These are phyloP conservation scores for Chorisops tibialis DNA, from an alignment of 2,888 invertebrate species.

Conservation along the genomic window DNA sequence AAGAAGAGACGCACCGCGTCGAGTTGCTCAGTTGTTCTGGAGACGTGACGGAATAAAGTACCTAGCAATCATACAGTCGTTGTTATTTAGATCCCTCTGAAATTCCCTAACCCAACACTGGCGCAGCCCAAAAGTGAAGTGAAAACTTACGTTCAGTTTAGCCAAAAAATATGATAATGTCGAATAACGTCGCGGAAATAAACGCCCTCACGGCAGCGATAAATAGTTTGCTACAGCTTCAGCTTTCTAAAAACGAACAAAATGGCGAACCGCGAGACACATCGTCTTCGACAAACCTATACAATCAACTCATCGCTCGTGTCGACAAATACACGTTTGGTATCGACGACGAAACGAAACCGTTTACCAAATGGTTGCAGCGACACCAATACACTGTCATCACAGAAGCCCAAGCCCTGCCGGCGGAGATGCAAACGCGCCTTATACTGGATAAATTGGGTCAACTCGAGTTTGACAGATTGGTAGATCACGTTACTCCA, in stretches of 20 bases:
- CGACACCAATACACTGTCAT: slow-evolving; percentile 1
- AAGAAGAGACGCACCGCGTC: too few species aligned
- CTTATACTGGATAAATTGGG: slow-evolving; percentile 5
- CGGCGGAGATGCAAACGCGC: background rate
- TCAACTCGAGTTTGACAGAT: background rate
- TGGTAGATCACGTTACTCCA: background rate
- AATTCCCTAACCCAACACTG: too few species aligned
- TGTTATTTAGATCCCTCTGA: too few species aligned
- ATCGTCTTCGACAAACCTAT: too few species aligned
- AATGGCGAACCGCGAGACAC: background rate
- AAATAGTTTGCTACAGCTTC: background rate
- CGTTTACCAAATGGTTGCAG: background rate
- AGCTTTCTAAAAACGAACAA: background rate
- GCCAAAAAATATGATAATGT: background rate
- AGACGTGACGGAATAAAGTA: too few species aligned
- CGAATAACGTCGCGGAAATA: background rate
- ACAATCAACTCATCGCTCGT: background rate
- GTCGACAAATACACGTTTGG: background rate
- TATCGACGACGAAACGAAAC: background rate
- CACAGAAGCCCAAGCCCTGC: slow-evolving; percentile 4
- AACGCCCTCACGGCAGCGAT: background rate
- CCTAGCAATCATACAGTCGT: too few species aligned
- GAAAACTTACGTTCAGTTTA: too few species aligned
- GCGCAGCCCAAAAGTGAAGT: too few species aligned
- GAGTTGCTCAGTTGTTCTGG: too few species aligned